Evolutionary conservation across 2,113 vertebrate genomes (phyloP).

Genomic region (Taurulus bubalis): DNA sequence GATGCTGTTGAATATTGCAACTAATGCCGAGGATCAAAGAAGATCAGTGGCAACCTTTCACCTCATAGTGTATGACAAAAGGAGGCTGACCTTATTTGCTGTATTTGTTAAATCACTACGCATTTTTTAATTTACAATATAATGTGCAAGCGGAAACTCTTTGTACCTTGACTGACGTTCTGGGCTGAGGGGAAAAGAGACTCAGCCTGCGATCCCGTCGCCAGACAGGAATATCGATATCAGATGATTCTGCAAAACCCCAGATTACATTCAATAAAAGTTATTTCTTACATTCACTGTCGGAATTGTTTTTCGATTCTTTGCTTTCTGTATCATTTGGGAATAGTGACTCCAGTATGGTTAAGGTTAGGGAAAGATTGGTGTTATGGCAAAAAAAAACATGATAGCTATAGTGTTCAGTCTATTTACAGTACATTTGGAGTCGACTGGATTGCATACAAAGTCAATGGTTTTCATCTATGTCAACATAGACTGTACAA

Average conservation of each 20-base stretch:
- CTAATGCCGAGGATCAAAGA: conserved; percentile 70
- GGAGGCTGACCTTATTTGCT: conserved; percentile 55
- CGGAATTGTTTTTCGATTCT: not conserved
- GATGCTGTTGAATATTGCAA: conserved; percentile 57
- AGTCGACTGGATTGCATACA: not conserved
- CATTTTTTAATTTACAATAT: conserved; percentile 5
- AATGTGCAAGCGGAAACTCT: not conserved
- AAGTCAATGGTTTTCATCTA: not conserved
- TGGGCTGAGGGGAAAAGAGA: not conserved
- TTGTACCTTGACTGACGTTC: not conserved
- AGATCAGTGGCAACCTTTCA: conserved; percentile 71
- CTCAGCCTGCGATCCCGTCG: not conserved
- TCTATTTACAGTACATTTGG: rapidly evolving
- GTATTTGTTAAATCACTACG: not conserved
- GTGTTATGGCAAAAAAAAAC: not conserved
- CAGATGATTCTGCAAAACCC: not conserved
- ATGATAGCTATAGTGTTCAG: not conserved
- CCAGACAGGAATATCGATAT: not conserved
- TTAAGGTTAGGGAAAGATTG: not conserved
- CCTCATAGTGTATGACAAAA: conserved; percentile 46
- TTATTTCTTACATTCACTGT: not conserved
- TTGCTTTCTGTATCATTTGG: not conserved
- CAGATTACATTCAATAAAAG: not conserved
- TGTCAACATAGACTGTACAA: not conserved
- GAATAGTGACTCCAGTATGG: not conserved